Base-by-base conservation (phyloP, 1,140 invertebrate genomes). In the Meloidogyne exigua region DNA sequence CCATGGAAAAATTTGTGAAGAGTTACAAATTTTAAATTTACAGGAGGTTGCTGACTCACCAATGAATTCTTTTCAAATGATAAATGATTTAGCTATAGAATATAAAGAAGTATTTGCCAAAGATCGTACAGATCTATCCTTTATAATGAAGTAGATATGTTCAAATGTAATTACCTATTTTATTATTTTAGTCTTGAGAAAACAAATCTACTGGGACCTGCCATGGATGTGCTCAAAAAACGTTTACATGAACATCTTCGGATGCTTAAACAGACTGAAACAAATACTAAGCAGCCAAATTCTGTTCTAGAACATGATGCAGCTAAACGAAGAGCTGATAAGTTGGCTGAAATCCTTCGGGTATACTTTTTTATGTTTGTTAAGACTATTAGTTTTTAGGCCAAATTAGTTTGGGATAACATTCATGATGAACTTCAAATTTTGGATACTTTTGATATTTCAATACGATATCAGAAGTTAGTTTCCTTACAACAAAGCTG, bases 181-280 rank as follows among this genome's bases (percentile, higher is more conserved):
- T 42, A 75, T 36, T 21, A 32, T 72, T 79, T 57, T 72, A 81
- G 80, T 13, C 23, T 84, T 13, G 80, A 49, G 18, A 79, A 83
- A 74, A 21, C 68, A 21, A 26, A 64, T 26, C 64, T 79, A 26
- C 67, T 81, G 13, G 80, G 76, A 10, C 36, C 65, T 42, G 65
- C 36, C 28, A 69, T 72, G 26, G 82, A 81, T 49, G 39, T 36
- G 12, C 69, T 82, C 57, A 82, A 82, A 57, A 85, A 84, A 68
- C 76, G 83, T 18, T 76, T 82, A 39, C 80, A 85, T 25, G 72
- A 79, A 18, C 81, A 82, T 32, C 76, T 84, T 68, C 65, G 75
- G 49, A 82, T 83, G 81, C 70, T 82, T 21, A 71, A 71, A 28
- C 83, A 83, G 25, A 82, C 82, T 28, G 81, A 82, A 66, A 76